Evolutionary conservation across 1,140 invertebrate genomes (phyloP), one percentile per base, ranked within the genome.

Genomic region (Trinorchestia longiramus): DNA sequence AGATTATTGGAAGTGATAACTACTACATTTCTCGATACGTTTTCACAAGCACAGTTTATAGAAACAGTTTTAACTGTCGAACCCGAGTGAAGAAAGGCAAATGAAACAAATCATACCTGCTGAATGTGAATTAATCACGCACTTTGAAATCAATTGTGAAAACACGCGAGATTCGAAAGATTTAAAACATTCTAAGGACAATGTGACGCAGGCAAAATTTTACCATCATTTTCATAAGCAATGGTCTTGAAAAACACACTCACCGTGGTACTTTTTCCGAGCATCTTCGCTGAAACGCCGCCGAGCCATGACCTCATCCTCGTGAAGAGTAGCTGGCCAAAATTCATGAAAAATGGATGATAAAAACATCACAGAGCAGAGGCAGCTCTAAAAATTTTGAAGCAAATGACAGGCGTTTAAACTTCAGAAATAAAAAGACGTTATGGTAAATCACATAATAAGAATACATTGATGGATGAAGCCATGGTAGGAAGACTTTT

Each of bases 231-330:
- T 53, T 8, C 47, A 53, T 53, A 53, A 53, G 47, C 47, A 77
- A 28, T 23, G 15, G 62, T 77, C 62, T 23, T 19, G 28, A 28
- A 97, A 36, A 97, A 96, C 43, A 97, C 41, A 94, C 96, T 95
- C 91, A 96, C 96, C 96, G n/a, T 95, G 43, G 77, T 96, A 96
- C 43, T 96, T 96, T 91, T 96, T 96, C n/a, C 96, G 96, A 0
- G 96, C 91, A 91, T 96, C 96, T 62, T 96, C 96, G 45, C 96
- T 96, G 95, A 96, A 96, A 43, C 96, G 96, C 43, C 96, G 96
- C 6, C 96, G 88, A 45, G 96, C 96, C 23, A 96, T 95, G 23
- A 96, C 96, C 87, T 96, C 96, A 47, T 96, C 96, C 87, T 96
- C 96, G 87, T 96, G 96, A 3, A 96, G 96, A 57, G 96, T 96